Percentiles rank a stretch among this genome's conserved stretches.
Evolutionary conservation across 1,140 invertebrate species (phyloP).

Genomic region (Papilio aristodemus): DNA sequence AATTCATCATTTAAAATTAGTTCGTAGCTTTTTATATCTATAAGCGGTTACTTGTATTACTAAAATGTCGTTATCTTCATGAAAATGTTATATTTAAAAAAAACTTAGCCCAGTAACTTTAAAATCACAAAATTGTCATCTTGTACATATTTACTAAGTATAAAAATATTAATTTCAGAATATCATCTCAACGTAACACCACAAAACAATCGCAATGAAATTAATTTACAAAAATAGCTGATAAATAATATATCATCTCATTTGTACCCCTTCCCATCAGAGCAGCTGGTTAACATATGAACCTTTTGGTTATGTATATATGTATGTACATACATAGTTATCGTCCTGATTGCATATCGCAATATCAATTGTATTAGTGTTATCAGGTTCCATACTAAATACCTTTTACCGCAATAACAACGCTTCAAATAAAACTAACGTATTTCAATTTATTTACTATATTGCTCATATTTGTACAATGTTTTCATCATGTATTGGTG

Average conservation of each 20-base stretch:
- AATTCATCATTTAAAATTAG: constrained; percentile 7
- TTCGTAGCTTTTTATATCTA: constrained; percentile 20
- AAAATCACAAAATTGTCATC: constrained; percentile 44
- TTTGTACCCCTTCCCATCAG: constrained; percentile 78
- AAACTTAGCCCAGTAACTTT: constrained; percentile 43
- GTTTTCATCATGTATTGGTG: constrained; percentile 78
- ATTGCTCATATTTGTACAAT: constrained; percentile 80
- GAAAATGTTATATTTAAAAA: background rate
- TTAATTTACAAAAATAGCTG: constrained; percentile 72
- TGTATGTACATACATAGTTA: constrained; percentile 34
- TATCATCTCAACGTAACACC: constrained; percentile 63
- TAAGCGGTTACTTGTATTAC: background rate
- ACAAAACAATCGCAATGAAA: constrained; percentile 60
- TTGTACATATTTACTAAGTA: constrained; percentile 66
- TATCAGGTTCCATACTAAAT: constrained; percentile 52
- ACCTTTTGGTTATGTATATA: constrained; percentile 25
- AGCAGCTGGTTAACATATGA: constrained; percentile 62
- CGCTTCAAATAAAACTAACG: constrained; percentile 68
- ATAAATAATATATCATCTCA: constrained; percentile 66
- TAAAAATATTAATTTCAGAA: constrained; percentile 78
- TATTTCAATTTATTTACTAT: constrained; percentile 74
- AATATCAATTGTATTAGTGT: constrained; percentile 34
- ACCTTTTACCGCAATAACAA: constrained; percentile 71
- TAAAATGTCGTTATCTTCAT: background rate
- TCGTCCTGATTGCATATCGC: constrained; percentile 49